These are phyloP conservation scores for Micromys minutus DNA, from an alignment of 2,113 vertebrate genomes.

Conservation along the genomic window DNA sequence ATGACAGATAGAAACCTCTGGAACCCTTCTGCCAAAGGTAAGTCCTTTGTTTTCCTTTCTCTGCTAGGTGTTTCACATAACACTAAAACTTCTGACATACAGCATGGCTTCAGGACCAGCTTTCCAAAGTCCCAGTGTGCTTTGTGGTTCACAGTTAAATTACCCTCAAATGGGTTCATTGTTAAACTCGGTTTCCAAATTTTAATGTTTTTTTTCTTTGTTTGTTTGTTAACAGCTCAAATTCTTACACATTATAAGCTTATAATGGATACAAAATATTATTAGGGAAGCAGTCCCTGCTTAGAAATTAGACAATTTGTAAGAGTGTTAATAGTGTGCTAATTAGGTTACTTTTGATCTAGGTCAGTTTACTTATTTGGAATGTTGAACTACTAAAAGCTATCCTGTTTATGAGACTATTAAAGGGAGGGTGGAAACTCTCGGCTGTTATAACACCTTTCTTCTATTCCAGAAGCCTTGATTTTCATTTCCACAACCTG, in stretches of 20 bases:
- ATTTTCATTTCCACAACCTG: not conserved
- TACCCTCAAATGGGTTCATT: not conserved
- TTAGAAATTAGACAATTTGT: not conserved
- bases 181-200: not conserved
- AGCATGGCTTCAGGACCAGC: not conserved
- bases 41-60: not conserved
- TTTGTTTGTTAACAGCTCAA: not conserved
- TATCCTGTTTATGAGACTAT: not conserved
- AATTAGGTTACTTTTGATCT: not conserved
- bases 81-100: too few species aligned
- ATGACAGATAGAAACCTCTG: not conserved
- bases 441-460: not conserved
- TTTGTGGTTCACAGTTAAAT: not conserved
- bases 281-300: not conserved
- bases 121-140: not conserved
- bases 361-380: not conserved
- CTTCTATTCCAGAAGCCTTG: not conserved
- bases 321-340: not conserved
- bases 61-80: too few species aligned
- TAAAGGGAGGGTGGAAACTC: not conserved
- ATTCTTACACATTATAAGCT: constrained; percentile 30
- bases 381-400: not conserved
- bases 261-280: not conserved
- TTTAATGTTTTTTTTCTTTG: not conserved
- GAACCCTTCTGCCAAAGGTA: not conserved